Evolutionary conservation across 2,888 invertebrate species (phyloP).

Genomic region (Lottia scabra): DNA sequence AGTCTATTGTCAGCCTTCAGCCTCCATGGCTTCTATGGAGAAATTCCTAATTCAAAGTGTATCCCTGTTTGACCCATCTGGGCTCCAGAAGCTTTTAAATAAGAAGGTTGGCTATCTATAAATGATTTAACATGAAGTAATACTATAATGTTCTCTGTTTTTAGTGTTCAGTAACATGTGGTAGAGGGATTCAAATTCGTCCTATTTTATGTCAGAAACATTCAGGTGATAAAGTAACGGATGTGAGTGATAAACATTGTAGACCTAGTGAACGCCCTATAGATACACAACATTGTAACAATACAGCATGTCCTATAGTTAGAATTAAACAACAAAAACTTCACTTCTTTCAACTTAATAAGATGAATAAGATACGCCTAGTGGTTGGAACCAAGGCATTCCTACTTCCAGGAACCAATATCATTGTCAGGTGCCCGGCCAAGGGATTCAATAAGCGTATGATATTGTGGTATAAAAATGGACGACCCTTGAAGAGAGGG

Average conservation of each 20-base stretch:
- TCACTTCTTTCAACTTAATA: constrained; percentile 55
- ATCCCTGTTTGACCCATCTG: too few species aligned
- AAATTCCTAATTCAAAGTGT: too few species aligned
- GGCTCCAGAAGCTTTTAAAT: too few species aligned
- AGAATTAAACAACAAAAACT: constrained; percentile 47
- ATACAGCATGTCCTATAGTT: constrained; percentile 45
- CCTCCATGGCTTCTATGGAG: too few species aligned
- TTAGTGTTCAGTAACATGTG: constrained; percentile 94
- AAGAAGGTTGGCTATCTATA: too few species aligned
- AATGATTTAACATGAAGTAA: too few species aligned
- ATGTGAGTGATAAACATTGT: constrained; percentile 45
- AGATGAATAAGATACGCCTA: constrained; percentile 48
- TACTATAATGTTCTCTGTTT: too few species aligned
- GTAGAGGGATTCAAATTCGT: constrained; percentile 84
- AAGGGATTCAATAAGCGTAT: constrained; percentile 49
- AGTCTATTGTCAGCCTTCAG: too few species aligned
- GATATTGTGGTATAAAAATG: constrained; percentile 60
- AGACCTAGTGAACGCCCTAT: constrained; percentile 41
- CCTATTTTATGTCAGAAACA: constrained; percentile 79
- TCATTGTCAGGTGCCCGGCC: constrained; percentile 58
- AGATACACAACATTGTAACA: constrained; percentile 45
- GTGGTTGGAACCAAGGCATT: constrained; percentile 56
- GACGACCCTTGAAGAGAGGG: constrained; percentile 34
- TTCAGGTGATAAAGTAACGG: constrained; percentile 37
- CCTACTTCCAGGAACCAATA: constrained; percentile 56